These are phyloP conservation scores for Phalacrocorax pelagicus DNA, from an alignment of 2,113 vertebrate genomes.

Conservation along the genomic window DNA sequence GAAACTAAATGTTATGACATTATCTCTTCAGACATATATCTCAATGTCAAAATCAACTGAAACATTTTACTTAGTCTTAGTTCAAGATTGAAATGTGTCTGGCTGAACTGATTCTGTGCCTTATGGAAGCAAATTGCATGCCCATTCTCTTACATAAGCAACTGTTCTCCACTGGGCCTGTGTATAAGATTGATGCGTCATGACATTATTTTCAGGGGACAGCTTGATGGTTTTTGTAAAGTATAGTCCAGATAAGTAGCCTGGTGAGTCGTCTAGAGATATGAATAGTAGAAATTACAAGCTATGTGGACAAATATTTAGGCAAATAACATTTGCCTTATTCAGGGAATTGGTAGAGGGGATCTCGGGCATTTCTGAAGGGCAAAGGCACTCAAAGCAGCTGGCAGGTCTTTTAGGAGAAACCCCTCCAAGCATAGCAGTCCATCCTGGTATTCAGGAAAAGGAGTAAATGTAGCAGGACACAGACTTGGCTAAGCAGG, in stretches of 20 bases:
- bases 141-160: neutral
- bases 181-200: neutral
- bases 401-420: neutral
- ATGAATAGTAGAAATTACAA: neutral
- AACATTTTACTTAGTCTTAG: neutral
- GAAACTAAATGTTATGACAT: neutral
- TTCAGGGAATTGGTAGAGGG: neutral
- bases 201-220: neutral
- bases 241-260: neutral
- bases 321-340: neutral
- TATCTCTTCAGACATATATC: neutral
- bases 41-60: neutral
- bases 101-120: neutral
- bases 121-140: fast-evolving
- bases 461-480: neutral
- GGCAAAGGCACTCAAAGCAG: neutral
- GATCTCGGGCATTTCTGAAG: neutral
- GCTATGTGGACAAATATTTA: neutral
- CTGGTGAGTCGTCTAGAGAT: neutral
- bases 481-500: neutral
- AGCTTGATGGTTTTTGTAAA: no score
- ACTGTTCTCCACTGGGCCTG: neutral
- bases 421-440: neutral
- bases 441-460: neutral
- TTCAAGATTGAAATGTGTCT: neutral